A percentile compares a stretch with the other conserved stretches of the same genome.
These are phyloP conservation scores for Drosophila pseudoobscura DNA, from an alignment of 1,140 invertebrate genomes.

Conservation along the genomic window DNA sequence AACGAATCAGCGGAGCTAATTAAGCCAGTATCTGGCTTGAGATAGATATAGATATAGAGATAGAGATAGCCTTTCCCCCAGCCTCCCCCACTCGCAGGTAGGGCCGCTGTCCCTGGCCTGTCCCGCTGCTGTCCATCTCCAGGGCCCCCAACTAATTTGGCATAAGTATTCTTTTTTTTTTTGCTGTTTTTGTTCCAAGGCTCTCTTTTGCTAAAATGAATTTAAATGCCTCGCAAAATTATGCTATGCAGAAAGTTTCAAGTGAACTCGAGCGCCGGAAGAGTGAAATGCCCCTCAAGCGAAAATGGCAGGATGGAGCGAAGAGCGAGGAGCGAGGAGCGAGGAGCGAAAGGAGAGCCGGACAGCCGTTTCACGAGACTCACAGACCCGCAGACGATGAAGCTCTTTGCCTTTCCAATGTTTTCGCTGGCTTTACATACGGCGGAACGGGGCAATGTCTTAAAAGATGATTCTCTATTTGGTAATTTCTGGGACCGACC, in stretches of 20 bases:
- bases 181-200: constrained; percentile 18
- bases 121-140: constrained; percentile 16
- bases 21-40: constrained; percentile 26
- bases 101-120: not conserved
- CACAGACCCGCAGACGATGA: no score
- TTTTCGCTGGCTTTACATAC: no score
- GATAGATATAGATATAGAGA: not conserved
- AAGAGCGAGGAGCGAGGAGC: no score
- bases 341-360: no score
- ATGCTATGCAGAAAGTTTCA: constrained; percentile 27
- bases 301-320: not conserved
- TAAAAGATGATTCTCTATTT: no score
- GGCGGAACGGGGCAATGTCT: no score
- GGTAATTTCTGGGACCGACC: no score
- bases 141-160: constrained; percentile 27
- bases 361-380: no score
- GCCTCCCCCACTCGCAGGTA: not conserved
- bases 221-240: constrained; percentile 43
- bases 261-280: constrained; percentile 28
- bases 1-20: constrained; percentile 47
- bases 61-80: not conserved
- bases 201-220: constrained; percentile 38
- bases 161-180: constrained; percentile 19
- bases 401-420: no score
- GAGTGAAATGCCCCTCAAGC: constrained; percentile 13